Evolutionary conservation across 2,113 vertebrate genomes (phyloP).

Genomic region (Mustelus asterias): DNA sequence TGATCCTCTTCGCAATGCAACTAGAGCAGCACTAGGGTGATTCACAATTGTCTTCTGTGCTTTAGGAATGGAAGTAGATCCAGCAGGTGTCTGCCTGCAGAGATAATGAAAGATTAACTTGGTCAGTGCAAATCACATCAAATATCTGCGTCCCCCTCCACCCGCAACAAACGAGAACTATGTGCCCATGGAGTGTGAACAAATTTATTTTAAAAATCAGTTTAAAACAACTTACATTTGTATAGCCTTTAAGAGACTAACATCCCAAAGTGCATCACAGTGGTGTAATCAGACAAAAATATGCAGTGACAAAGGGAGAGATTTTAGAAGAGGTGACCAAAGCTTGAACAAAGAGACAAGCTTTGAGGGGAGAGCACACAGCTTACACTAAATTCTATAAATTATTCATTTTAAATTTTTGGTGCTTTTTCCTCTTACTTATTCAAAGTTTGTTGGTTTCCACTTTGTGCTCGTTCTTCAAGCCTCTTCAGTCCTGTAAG

Average conservation of each 20-base stretch:
- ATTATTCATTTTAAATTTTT: slow-evolving; percentile 31
- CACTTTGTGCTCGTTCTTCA: slow-evolving; percentile 82
- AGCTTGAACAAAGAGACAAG: background rate
- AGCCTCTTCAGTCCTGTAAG: slow-evolving; percentile 83
- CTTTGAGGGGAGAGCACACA: background rate
- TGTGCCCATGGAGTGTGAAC: background rate
- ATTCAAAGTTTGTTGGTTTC: slow-evolving; percentile 83
- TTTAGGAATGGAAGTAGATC: slow-evolving; percentile 69
- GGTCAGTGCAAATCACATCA: background rate
- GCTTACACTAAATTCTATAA: background rate
- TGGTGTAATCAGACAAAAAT: background rate
- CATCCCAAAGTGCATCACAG: background rate
- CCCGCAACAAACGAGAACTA: background rate
- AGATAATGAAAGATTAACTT: slow-evolving; percentile 34
- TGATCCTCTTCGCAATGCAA: slow-evolving; percentile 93
- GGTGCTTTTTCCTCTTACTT: slow-evolving; percentile 56
- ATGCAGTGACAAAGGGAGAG: background rate
- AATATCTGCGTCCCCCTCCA: too few species aligned
- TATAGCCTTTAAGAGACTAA: background rate
- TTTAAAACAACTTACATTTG: background rate
- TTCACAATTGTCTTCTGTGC: slow-evolving; percentile 94
- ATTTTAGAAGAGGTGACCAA: background rate
- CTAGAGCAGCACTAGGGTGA: slow-evolving; percentile 95
- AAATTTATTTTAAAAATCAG: background rate
- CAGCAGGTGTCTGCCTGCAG: slow-evolving; percentile 68